Base-by-base conservation (phyloP, 2,113 vertebrate species). In the Melozone crissalis region DNA sequence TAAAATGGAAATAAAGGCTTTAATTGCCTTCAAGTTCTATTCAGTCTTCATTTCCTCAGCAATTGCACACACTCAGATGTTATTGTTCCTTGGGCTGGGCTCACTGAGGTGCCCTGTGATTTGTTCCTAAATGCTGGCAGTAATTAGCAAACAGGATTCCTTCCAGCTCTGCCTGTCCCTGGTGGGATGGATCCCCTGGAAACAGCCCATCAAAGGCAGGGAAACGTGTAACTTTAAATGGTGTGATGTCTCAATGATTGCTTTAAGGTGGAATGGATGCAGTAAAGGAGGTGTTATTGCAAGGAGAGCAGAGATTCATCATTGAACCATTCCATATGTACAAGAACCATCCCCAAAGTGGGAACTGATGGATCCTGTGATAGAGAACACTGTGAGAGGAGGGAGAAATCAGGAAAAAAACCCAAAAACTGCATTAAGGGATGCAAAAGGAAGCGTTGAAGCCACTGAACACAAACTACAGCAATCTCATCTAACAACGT, bases 11-110 rank as follows among this genome's bases (percentile, higher is more conserved):
- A 94, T 81, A 96, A 94, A 95, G 91, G 51, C 57, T 95, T 91
- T 90, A 96, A 96, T 97, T 97, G 96, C 93, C 61, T 91, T 85
- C 76, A 80, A 84, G 84, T 97, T 95, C 89, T 41, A 13, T 57
- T 95, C 87, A 78, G 59, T 77, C 79, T 85, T 83, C 67, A 44
- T 92, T 92, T 96, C 68, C 87, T 83, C 23, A 27, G 89, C 83
- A 91, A 93, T 96, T 88, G 51, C 14, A 91, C 4, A 62, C 54
- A 76, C 92, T 86, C 55, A 19, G 83, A 41, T 93, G 92, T 94
- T 31, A 83, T 76, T 93, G 82, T 68, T 85, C 43, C 77, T 66
- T 17, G 57, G 58, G 74, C 30, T 82, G 73, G 77, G 71, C 73
- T 85, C 80, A 41, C 71, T 54, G 49, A 2, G 68, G 43, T 84